These are phyloP conservation scores for Rallus crepitans DNA, from an alignment of 2,797 vertebrate genomes.

Conservation along the genomic window DNA sequence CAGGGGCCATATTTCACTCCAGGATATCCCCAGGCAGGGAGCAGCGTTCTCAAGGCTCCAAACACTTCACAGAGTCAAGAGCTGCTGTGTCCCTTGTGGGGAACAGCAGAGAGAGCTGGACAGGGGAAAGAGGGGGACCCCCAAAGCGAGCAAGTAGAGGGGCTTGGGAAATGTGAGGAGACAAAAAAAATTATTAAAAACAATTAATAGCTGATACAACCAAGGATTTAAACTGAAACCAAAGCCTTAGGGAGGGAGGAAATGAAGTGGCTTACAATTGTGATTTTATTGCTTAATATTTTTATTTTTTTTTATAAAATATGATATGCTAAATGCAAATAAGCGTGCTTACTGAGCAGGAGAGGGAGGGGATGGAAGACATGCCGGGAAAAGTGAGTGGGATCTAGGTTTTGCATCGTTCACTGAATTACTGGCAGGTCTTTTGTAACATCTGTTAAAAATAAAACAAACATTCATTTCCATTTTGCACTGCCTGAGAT, in stretches of 20 bases:
- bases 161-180: not conserved
- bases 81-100: not conserved
- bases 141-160: not conserved
- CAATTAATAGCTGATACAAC: slow-evolving; percentile 21
- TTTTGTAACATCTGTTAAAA: slow-evolving; percentile 74
- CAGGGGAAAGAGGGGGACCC: not conserved
- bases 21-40: not conserved
- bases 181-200: slow-evolving; percentile 24
- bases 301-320: not conserved
- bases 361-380: slow-evolving; percentile 48
- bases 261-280: slow-evolving; percentile 26
- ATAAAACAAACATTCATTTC: slow-evolving; percentile 72
- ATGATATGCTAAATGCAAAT: slow-evolving; percentile 54
- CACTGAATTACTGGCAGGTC: slow-evolving; percentile 66
- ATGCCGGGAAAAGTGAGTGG: slow-evolving; percentile 51
- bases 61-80: not conserved
- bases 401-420: slow-evolving; percentile 62
- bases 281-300: slow-evolving; percentile 49
- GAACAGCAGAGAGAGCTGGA: not conserved
- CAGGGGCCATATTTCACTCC: not conserved
- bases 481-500: slow-evolving; percentile 65
- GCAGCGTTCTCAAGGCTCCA: rapidly evolving
- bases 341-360: not conserved
- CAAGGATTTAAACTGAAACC: slow-evolving; percentile 30
- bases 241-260: slow-evolving; percentile 35